Percentiles rank a stretch among this genome's conserved stretches.
These are phyloP conservation scores for Centrocercus urophasianus DNA, from an alignment of 2,113 vertebrate species.

Conservation along the genomic window DNA sequence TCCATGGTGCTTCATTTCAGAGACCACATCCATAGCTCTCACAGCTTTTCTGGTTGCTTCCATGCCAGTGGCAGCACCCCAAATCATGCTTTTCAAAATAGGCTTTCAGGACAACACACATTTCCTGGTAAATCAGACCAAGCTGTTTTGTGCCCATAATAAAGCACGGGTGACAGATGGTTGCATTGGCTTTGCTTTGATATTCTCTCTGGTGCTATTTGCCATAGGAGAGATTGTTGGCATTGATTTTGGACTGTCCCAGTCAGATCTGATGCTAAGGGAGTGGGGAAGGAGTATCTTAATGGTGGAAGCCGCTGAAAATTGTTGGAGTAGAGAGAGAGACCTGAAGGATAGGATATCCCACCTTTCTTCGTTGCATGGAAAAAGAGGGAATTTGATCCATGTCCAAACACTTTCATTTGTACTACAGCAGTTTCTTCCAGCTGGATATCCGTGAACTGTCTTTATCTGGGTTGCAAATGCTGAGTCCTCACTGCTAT, in stretches of 20 bases:
- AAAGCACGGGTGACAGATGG: neutral
- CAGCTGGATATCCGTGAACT: rapidly evolving
- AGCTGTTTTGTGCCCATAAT: neutral
- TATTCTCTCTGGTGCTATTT: neutral
- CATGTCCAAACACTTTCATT: neutral
- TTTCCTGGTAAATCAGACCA: neutral
- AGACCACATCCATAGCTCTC: rapidly evolving
- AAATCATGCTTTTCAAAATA: neutral
- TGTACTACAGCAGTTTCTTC: neutral
- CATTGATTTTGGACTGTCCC: neutral
- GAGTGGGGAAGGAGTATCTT: neutral
- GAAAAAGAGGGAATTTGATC: rapidly evolving
- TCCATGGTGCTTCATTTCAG: neutral
- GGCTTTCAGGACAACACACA: neutral
- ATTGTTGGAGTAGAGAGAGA: neutral
- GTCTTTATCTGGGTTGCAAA: neutral
- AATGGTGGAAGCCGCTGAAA: neutral
- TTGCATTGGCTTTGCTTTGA: neutral
- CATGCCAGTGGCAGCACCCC: neutral
- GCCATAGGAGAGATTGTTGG: neutral
- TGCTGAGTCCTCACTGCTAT: neutral
- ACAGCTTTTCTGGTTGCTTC: neutral
- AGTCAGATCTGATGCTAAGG: neutral
- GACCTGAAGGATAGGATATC: neutral
- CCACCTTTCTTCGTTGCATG: neutral